Evolutionary conservation across 2,888 invertebrate species (phyloP).

Genomic region (Agrilus biguttatus): DNA sequence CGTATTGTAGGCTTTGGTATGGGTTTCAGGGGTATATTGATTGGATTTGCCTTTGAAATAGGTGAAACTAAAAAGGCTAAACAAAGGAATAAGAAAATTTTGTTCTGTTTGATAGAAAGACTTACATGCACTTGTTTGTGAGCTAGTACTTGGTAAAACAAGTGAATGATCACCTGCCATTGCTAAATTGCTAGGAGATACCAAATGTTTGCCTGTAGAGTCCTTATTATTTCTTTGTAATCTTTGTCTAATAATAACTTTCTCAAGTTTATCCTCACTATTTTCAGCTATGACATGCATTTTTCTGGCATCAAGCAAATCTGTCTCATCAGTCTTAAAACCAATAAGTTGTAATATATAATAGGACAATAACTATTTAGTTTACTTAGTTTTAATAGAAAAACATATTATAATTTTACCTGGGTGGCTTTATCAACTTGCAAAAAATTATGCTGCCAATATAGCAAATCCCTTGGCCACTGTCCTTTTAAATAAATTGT

Average conservation of each 20-base stretch:
- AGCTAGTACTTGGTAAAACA: slow-evolving; percentile 29
- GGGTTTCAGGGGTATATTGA: slow-evolving; percentile 41
- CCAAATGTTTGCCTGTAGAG: slow-evolving; percentile 13
- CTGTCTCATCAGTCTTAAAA: slow-evolving; percentile 54
- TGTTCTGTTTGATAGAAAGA: background rate
- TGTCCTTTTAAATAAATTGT: slow-evolving; percentile 66
- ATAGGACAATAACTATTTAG: background rate
- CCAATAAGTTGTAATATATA: slow-evolving; percentile 1
- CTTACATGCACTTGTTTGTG: slow-evolving; percentile 30
- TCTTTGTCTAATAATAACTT: slow-evolving; percentile 39
- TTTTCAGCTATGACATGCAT: slow-evolving; percentile 34
- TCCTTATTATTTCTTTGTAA: slow-evolving; percentile 35
- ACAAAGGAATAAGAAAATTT: slow-evolving; percentile 4
- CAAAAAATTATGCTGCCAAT: slow-evolving; percentile 50
- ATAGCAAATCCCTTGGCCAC: slow-evolving; percentile 58
- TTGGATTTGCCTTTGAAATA: slow-evolving; percentile 37
- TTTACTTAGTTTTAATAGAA: background rate
- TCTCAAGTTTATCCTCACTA: slow-evolving; percentile 45
- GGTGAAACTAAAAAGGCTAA: slow-evolving; percentile 21
- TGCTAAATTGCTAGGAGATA: slow-evolving; percentile 24
- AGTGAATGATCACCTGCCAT: slow-evolving; percentile 40
- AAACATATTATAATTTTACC: slow-evolving; percentile 31
- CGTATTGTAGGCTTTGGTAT: slow-evolving; percentile 53
- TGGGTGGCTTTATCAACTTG: slow-evolving; percentile 69
- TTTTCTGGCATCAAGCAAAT: slow-evolving; percentile 34